Conservation (phyloP, 2,888 invertebrate species). For the Megaustenia siamemsis region DNA sequence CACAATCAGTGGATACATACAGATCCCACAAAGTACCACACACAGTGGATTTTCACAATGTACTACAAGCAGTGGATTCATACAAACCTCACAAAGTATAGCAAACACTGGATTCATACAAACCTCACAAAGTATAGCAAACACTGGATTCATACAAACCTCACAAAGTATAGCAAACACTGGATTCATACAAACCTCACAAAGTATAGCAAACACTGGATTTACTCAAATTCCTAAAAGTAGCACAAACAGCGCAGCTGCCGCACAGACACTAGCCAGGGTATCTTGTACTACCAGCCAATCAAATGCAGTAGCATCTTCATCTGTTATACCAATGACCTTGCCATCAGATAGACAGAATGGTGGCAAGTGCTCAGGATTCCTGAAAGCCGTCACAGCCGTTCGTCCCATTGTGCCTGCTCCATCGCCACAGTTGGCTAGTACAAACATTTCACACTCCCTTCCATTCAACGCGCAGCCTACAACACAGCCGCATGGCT, state of each 20-base stretch:
- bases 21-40: no score
- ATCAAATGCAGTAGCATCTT: background rate
- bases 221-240: conserved; percentile 49
- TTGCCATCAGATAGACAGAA: conserved; percentile 20
- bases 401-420: conserved; percentile 78
- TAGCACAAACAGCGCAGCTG: conserved; percentile 13
- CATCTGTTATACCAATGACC: conserved; percentile 24
- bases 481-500: conserved; percentile 69
- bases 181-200: no score
- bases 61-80: no score
- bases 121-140: no score
- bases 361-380: background rate
- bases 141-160: no score
- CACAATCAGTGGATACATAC: no score
- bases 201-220: no score
- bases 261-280: conserved; percentile 16
- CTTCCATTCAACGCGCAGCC: conserved; percentile 67
- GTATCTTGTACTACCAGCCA: background rate
- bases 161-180: no score
- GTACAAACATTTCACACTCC: conserved; percentile 66
- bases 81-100: no score
- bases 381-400: conserved; percentile 42
- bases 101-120: no score
- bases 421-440: conserved; percentile 70
- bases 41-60: no score